Evolutionary conservation across 2,888 invertebrate species (phyloP), one percentile per base, ranked within the genome.

Genomic region (Spisula subtruncata): DNA sequence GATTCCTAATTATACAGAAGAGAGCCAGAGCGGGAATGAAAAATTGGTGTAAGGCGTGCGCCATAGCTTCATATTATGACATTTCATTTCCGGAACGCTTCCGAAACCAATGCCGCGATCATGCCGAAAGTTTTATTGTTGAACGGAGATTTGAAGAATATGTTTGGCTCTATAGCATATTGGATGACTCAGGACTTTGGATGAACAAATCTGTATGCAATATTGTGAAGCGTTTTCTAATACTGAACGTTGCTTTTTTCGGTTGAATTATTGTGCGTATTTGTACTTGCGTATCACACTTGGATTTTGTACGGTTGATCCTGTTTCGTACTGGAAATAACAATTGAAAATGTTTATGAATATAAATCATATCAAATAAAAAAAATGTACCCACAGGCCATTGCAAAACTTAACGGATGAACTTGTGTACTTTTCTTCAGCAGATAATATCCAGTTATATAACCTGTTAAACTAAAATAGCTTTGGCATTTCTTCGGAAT

Each of bases 381-480:
- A n/a, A n/a, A 16, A 75, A 35, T 75, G 14, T 16, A 18, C 75
- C 75, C 75, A 35, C 1, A 32, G 32, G 75, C 0, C 29, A 4
- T 35, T 35, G 35, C n/a, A 6, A 66, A 66, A 75, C 75, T 75
- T 75, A 75, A 14, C 32, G 14, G 29, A 35, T 18, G 14, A 35
- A 75, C 32, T 14, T 18, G 32, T 18, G 75, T 75, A 18, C 75
- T 32, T 35, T 75, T 25, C 25, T 66, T 25, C 6, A n/a, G 60
- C n/a, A 66, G 60, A 66, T 66, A 35, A 35, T 75, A 75, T 75
- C 75, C 5, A 16, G 75, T 75, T 32, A 35, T 35, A 75, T 35
- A 75, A 35, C 29, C 35, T 35, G 75, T 75, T 75, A 75, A 75
- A 75, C 75, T 75, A 18, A 75, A 75, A 75, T 75, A 35, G 75